Base-by-base conservation (phyloP, 2,797 vertebrate species). In the Morus bassanus region DNA sequence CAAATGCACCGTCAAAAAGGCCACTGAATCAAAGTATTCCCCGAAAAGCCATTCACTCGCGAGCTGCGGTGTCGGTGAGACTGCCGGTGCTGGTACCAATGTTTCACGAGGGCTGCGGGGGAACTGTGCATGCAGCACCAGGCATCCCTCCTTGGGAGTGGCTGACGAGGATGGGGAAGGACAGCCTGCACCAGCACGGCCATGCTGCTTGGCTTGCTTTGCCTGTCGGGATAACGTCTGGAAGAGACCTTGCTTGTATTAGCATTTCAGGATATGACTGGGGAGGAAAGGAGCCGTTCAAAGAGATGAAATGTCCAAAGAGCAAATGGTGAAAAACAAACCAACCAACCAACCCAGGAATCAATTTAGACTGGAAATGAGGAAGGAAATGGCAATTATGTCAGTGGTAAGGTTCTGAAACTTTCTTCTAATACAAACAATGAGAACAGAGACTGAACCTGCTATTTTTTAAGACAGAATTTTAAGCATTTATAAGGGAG, bases 1-100 rank as follows among this genome's bases (percentile, higher is more conserved):
- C 0, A 1, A 19, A 11, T 8, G 10, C 10, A 33, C 45, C 35
- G 9, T 23, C 68, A 18, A 43, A 50, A 30, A 25, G 12, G 31
- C 18, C 35, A 19, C 45, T 4, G 28, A 23, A 43, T 17, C 11
- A 3, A 22, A 28, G 27, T 4, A 6, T 43, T 37, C 19, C 43
- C 27, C 0, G 0, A 21, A 35, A 50, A 10, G 13, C 41, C 0
- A 2, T 17, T 17, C 30, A 3, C 21, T 35, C 25, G 67, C 0
- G 2, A 39, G 50, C 35, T 13, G 50, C 1, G 4, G 54, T 12
- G 22, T 8, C 22, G 3, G 53, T 8, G n/a, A 2, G 5, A 2
- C 27, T 21, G n/a, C 30, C 11, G 64, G 35, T 31, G 27, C 68
- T 46, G 8, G 1, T 10, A 4, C 1, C 10, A 6, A 33, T 22